Conservation (phyloP, 2,888 invertebrate genomes). For the Asteroscopus sphinx region DNA sequence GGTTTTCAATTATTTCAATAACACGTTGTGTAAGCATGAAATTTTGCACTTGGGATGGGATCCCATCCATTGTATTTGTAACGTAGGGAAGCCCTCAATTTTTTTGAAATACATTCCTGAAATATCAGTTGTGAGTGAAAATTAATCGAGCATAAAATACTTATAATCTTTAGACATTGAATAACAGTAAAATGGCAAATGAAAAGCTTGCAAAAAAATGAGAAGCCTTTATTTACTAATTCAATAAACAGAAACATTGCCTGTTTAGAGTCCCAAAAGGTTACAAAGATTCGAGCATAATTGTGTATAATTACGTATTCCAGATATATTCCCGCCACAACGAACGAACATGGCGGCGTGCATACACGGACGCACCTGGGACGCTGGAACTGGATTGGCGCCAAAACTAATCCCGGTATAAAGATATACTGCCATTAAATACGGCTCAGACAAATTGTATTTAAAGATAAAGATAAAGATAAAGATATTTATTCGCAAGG, state of each 20-base stretch:
- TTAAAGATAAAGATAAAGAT: background rate
- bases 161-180: no score
- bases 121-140: no score
- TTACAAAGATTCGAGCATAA: constrained; percentile 19
- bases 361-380: constrained; percentile 49
- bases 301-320: constrained; percentile 44
- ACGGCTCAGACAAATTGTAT: constrained; percentile 23
- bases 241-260: constrained; percentile 21
- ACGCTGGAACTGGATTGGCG: constrained; percentile 49
- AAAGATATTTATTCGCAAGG: no score
- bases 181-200: no score
- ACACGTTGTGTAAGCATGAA: no score
- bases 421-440: constrained; percentile 38
- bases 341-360: constrained; percentile 36
- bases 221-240: background rate
- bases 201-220: no score
- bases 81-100: no score
- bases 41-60: no score
- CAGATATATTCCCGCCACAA: constrained; percentile 26
- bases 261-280: constrained; percentile 25
- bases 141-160: no score
- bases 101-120: no score
- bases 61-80: no score
- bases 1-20: no score
- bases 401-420: constrained; percentile 50